Percentiles rank a stretch among this genome's conserved stretches.
phyloP scores from a whole-genome alignment of 2,113 vertebrate species.

The Laticauda colubrina region DNA sequence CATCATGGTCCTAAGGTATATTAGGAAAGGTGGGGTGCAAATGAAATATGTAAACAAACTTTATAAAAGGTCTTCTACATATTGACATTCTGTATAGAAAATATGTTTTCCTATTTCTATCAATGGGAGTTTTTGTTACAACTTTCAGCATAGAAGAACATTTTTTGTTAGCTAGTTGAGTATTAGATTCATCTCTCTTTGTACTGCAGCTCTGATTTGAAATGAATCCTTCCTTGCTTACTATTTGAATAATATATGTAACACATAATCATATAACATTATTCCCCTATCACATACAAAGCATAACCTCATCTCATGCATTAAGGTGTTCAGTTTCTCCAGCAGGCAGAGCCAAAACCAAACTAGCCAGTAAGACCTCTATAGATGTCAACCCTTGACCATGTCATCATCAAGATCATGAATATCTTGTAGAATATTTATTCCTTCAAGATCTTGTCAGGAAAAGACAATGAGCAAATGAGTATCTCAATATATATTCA shows the following conservation, averaged over 20 bases:
- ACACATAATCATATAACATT: neutral
- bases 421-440: neutral
- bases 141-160: neutral
- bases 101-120: neutral
- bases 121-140: neutral
- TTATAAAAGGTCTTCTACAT: neutral
- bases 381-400: neutral
- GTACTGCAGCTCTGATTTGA: neutral
- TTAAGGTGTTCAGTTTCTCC: neutral
- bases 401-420: neutral
- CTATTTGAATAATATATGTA: neutral
- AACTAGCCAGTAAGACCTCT: neutral
- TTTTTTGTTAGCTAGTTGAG: neutral
- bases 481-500: neutral
- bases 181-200: neutral
- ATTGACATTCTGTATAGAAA: neutral
- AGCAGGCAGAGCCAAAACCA: neutral
- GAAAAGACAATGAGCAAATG: neutral
- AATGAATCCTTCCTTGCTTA: neutral
- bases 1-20: neutral
- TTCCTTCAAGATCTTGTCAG: neutral
- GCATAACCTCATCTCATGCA: neutral
- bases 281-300: neutral
- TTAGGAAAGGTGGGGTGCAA: neutral
- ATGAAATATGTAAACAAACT: neutral